phyloP scores from a whole-genome alignment of 2,113 vertebrate species.

The Equus przewalskii region DNA sequence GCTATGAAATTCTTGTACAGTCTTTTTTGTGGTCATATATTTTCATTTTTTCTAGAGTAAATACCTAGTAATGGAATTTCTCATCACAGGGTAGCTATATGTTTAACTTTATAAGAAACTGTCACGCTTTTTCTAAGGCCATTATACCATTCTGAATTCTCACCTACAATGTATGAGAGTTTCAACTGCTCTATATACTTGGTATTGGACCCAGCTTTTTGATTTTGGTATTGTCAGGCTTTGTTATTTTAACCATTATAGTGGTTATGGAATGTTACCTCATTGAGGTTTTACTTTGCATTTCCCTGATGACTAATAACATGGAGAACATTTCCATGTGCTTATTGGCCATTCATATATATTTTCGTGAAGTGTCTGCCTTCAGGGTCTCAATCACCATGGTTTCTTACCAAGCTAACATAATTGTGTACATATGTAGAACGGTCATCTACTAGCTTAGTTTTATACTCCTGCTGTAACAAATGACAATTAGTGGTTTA shows the following conservation, averaged over 20 bases:
- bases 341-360: not conserved
- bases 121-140: not conserved
- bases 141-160: not conserved
- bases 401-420: not conserved
- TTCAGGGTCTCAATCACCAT: not conserved
- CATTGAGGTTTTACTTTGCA: conserved; percentile 37
- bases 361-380: not conserved
- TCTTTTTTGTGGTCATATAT: not conserved
- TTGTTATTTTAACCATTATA: conserved; percentile 22
- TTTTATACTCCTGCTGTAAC: conserved; percentile 28
- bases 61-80: not conserved
- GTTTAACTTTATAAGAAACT: conserved; percentile 4
- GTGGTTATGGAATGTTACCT: not conserved
- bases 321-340: not conserved
- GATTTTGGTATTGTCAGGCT: not conserved
- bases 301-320: not conserved
- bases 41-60: conserved; percentile 4
- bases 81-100: not conserved
- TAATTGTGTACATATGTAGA: not conserved
- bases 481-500: not conserved
- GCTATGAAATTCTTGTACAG: conserved; percentile 5
- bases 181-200: not conserved
- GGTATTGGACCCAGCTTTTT: not conserved
- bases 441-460: not conserved
- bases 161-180: not conserved